Evolutionary conservation across 2,888 invertebrate species (phyloP), one percentile per base, ranked within the genome.

Genomic region (Agonopterix alstromeriana): DNA sequence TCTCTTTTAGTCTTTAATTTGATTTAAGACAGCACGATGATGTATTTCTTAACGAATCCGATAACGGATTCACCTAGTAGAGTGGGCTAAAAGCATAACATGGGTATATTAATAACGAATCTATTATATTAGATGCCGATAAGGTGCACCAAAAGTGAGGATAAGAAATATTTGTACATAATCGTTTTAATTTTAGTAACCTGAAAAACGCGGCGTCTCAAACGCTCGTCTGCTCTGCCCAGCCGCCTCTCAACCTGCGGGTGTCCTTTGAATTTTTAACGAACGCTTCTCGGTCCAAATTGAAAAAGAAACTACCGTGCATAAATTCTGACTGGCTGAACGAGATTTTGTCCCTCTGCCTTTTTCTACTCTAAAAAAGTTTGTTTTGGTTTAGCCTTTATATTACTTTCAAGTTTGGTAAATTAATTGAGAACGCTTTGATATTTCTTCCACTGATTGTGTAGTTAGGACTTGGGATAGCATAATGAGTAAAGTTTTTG

Each of bases 231-330:
- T 47, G 43, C 35, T n/a, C 36, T 10, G 12, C 49, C 35, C 38
- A n/a, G 43, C 46, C 14, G 45, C 40, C 46, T 38, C 40, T 38
- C 40, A 50, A 46, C 47, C 46, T 42, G 48, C 47, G 47, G 45
- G 48, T 45, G 47, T 49, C 48, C 51, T 50, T 49, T 56, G 56
- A 56, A 56, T 56, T 56, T 56, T 56, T 56, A 56, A 56, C 56
- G 53, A 56, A 52, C 51, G 14, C 52, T 49, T 49, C 56, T 52
- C 51, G 42, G 12, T 10, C 50, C 52, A 56, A 56, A 56, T 56
- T 56, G 56, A 56, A 56, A 54, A 56, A 56, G 53, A 52, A 53
- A 56, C 56, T 52, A 51, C 52, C 49, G 45, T 47, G 47, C 52
- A 53, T 53, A 56, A 56, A 53, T 56, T 52, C 49, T n/a, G 42